Evolutionary conservation across 2,113 vertebrate species (phyloP), one percentile per base, ranked within the genome.

Genomic region (Thermophis baileyi): DNA sequence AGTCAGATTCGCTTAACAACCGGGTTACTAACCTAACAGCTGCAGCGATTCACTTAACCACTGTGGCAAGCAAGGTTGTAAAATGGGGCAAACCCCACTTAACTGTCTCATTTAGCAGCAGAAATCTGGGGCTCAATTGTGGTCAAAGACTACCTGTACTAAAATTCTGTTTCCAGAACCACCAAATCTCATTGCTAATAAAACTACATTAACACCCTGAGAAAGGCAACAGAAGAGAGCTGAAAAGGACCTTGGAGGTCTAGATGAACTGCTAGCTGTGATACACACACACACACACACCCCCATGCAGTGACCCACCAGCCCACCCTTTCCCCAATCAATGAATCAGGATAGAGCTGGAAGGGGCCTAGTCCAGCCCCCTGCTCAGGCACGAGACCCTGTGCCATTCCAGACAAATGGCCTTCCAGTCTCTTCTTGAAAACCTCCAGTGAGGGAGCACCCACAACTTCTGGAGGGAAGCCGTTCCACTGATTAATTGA

Each of bases 361-460:
- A 63, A 30, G 27, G 57, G 10, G 30, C 27, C 25, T 30, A 63
- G 57, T 12, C 27, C 3, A 30, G 10, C 10, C 27, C 25, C 3
- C 57, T 3, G 25, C 25, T 60, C 8, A 60, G 27, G 57, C 8
- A 9, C 7, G 1, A 22, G 55, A 27, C 22, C 57, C 7, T 63
- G 1, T 0, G 4, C 25, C 3, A 63, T 12, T 4, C 3, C 27
- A 63, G 60, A 63, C 60, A 30, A 11, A 1, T 1, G 8, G 0
- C 7, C 9, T 2, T 4, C 10, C 57, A 12, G 4, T 24, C 54
- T 24, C 22, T 54, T 54, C 54, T 55, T 24, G 25, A 55, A 24
- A 55, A 4, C 54, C 54, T 24, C 54, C 54, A 7, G 22, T 8
- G 22, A 24, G 24, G 54, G 2, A 55, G 54, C 22, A 8, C 6